Evolutionary conservation across 2,113 vertebrate genomes (phyloP).

Genomic region (Gracilinanus agilis): DNA sequence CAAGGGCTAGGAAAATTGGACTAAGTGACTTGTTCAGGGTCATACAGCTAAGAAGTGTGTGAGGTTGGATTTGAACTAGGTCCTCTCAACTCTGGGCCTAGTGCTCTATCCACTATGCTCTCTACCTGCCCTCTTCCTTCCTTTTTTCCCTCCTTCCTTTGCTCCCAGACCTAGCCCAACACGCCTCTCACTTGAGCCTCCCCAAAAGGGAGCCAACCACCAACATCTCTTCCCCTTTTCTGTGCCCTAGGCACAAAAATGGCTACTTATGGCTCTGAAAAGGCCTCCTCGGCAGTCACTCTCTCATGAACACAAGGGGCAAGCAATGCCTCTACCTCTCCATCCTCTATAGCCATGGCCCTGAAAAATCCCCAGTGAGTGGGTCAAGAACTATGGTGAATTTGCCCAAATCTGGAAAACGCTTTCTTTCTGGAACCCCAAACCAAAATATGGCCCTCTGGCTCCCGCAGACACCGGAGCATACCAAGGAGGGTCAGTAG

Average conservation of each 20-base stretch:
- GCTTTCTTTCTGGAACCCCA: not conserved
- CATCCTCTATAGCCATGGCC: constrained; percentile 77
- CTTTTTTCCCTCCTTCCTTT: not conserved
- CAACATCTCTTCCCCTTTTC: not conserved
- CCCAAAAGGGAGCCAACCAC: not conserved
- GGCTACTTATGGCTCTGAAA: not conserved
- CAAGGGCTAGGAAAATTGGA: too few species aligned
- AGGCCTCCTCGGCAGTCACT: constrained; percentile 75
- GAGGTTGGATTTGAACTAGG: too few species aligned
- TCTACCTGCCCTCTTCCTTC: not conserved
- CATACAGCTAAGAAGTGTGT: too few species aligned
- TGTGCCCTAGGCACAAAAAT: not conserved
- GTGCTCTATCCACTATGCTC: too few species aligned
- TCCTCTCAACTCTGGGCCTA: too few species aligned
- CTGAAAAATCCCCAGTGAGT: constrained; percentile 76
- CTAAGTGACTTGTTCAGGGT: too few species aligned
- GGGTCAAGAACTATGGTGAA: not conserved
- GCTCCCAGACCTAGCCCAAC: not conserved
- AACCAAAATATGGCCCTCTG: not conserved
- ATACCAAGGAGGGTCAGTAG: not conserved
- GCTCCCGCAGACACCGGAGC: not conserved
- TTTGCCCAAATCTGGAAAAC: not conserved
- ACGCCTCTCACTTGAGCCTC: not conserved
- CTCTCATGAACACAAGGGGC: constrained; percentile 78
- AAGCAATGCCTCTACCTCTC: constrained; percentile 74